Evolutionary conservation across 2,797 vertebrate species (phyloP).

Genomic region (Hoplostethus atlanticus): DNA sequence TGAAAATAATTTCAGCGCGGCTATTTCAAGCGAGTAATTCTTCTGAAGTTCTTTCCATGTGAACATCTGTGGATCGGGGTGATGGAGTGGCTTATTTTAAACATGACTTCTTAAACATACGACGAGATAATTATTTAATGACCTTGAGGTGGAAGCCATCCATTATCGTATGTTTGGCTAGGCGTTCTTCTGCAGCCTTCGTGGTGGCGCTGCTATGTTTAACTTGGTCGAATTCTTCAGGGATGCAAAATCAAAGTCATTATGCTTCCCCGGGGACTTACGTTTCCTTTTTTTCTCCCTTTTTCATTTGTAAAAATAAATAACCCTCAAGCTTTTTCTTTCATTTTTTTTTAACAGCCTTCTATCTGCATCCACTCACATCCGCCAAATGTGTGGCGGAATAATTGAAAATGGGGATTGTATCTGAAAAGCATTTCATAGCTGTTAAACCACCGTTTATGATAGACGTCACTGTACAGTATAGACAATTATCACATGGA

Average conservation of each 20-base stretch:
- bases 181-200: slow-evolving; percentile 38
- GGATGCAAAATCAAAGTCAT: slow-evolving; percentile 70
- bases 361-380: slow-evolving; percentile 9
- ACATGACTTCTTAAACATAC: slow-evolving; percentile 60
- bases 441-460: slow-evolving; percentile 42
- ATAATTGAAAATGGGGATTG: slow-evolving; percentile 25
- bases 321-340: slow-evolving; percentile 25
- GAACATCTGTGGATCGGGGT: slow-evolving; percentile 17
- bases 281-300: background rate
- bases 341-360: slow-evolving; percentile 30
- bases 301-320: slow-evolving; percentile 43
- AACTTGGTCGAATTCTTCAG: slow-evolving; percentile 69
- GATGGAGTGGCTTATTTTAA: slow-evolving; percentile 53
- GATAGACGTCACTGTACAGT: background rate
- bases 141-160: slow-evolving; percentile 68
- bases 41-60: background rate
- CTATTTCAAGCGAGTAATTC: slow-evolving; percentile 28
- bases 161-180: slow-evolving; percentile 58
- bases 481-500: slow-evolving; percentile 39
- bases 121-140: slow-evolving; percentile 76
- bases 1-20: background rate
- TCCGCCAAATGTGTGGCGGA: slow-evolving; percentile 20
- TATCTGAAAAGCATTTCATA: slow-evolving; percentile 15
- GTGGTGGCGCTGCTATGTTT: slow-evolving; percentile 59
- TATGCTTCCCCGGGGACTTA: slow-evolving; percentile 43